Percentiles rank a stretch among this genome's conserved stretches.
Conservation (phyloP, 64 coral and sea anemone genomes). For the Montipora sp. region DNA sequence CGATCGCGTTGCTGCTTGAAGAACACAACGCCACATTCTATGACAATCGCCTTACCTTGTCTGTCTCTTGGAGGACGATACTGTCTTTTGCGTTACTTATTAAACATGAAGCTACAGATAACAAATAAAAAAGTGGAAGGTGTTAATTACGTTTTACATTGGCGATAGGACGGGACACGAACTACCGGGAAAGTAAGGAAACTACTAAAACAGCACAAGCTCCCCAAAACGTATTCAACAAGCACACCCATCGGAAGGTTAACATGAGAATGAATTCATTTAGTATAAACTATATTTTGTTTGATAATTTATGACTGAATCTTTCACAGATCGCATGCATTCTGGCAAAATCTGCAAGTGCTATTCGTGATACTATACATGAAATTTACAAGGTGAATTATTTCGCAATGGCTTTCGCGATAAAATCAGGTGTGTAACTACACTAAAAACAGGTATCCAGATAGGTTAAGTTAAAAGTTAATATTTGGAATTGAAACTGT, state of each 20-base stretch:
- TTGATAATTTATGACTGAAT: not conserved
- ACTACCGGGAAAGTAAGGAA: too few relatives aligned
- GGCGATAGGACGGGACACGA: too few relatives aligned
- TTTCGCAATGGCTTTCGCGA: not conserved
- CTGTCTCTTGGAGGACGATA: constrained; percentile 42
- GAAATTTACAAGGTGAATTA: not conserved
- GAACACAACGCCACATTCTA: not conserved
- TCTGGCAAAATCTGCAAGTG: not conserved
- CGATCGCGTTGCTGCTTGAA: not conserved
- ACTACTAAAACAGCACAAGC: too few relatives aligned
- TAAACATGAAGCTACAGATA: constrained; percentile 6
- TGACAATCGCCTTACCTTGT: constrained; percentile 12
- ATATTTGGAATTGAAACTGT: not conserved
- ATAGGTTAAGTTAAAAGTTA: not conserved
- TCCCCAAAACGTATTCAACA: not conserved
- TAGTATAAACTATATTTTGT: not conserved
- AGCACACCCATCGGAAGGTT: not conserved
- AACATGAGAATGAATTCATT: not conserved
- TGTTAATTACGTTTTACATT: not conserved
- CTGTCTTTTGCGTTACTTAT: constrained; percentile 18
- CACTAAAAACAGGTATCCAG: not conserved
- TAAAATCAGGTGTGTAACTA: not conserved
- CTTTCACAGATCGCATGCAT: not conserved
- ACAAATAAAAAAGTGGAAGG: not conserved
- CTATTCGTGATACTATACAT: too few relatives aligned